phyloP scores from a whole-genome alignment of 2,888 invertebrate species.

The Stramonita haemastoma region DNA sequence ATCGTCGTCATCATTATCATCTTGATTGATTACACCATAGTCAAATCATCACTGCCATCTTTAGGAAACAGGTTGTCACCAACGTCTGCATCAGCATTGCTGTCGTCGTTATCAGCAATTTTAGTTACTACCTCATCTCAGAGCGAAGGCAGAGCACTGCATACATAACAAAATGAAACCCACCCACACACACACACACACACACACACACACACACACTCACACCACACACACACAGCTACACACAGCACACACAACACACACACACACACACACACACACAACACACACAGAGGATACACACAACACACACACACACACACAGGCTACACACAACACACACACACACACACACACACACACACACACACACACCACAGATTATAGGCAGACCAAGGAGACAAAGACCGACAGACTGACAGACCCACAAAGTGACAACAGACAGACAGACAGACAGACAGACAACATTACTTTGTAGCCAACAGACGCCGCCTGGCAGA shows the following conservation, averaged over 20 bases:
- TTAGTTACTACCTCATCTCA: too few relatives aligned
- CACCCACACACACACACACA: background rate
- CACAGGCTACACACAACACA: background rate
- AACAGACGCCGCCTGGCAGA: conserved; percentile 36
- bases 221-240: background rate
- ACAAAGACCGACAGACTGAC: too few relatives aligned
- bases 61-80: too few relatives aligned
- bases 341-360: background rate
- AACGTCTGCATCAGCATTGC: too few relatives aligned
- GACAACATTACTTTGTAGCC: conserved; percentile 28
- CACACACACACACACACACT: background rate
- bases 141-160: too few relatives aligned
- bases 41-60: background rate
- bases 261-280: background rate
- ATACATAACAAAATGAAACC: background rate
- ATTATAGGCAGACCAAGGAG: background rate
- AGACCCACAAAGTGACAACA: too few relatives aligned
- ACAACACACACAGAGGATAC: background rate
- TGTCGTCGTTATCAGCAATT: too few relatives aligned
- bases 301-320: background rate
- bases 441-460: background rate
- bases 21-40: background rate
- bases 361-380: background rate
- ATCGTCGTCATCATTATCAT: background rate
- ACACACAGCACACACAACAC: background rate